Percentiles rank a stretch among this genome's conserved stretches.
These are phyloP conservation scores for Drosophila diplacantha DNA, from an alignment of 2,888 invertebrate species.

Conservation along the genomic window DNA sequence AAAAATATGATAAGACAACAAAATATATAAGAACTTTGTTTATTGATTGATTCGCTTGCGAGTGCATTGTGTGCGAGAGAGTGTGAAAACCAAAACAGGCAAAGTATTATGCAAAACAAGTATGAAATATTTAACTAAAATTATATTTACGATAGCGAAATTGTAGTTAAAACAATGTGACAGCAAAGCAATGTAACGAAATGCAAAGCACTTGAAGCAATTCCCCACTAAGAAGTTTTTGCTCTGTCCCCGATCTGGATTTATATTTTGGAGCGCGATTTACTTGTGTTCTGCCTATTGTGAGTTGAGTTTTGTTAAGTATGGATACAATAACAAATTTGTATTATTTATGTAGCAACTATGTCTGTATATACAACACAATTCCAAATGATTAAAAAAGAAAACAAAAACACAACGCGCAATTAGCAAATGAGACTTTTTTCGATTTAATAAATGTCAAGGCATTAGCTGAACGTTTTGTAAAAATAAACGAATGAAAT, in stretches of 20 bases:
- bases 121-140: slow-evolving; percentile 47
- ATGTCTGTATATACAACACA: slow-evolving; percentile 45
- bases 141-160: slow-evolving; percentile 35
- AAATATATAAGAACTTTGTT: slow-evolving; percentile 49
- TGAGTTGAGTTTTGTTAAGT: slow-evolving; percentile 51
- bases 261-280: slow-evolving; percentile 33
- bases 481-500: slow-evolving; percentile 62
- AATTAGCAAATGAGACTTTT: slow-evolving; percentile 67
- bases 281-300: slow-evolving; percentile 48
- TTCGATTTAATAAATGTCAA: slow-evolving; percentile 56
- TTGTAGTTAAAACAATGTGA: slow-evolving; percentile 44
- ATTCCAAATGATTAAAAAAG: slow-evolving; percentile 55
- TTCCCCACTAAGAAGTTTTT: slow-evolving; percentile 18
- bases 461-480: slow-evolving; percentile 47
- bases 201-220: slow-evolving; percentile 33
- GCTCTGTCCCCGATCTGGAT: slow-evolving; percentile 13
- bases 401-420: slow-evolving; percentile 55
- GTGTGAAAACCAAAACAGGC: slow-evolving; percentile 40
- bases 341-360: slow-evolving; percentile 60
- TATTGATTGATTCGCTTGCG: slow-evolving; percentile 53
- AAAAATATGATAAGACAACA: slow-evolving; percentile 24
- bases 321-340: slow-evolving; percentile 30
- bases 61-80: slow-evolving; percentile 35
- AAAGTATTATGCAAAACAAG: slow-evolving; percentile 64
- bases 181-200: slow-evolving; percentile 30